Evolutionary conservation across 2,888 invertebrate species (phyloP), one percentile per base, ranked within the genome.

Genomic region (Coelogynopora nodosa): DNA sequence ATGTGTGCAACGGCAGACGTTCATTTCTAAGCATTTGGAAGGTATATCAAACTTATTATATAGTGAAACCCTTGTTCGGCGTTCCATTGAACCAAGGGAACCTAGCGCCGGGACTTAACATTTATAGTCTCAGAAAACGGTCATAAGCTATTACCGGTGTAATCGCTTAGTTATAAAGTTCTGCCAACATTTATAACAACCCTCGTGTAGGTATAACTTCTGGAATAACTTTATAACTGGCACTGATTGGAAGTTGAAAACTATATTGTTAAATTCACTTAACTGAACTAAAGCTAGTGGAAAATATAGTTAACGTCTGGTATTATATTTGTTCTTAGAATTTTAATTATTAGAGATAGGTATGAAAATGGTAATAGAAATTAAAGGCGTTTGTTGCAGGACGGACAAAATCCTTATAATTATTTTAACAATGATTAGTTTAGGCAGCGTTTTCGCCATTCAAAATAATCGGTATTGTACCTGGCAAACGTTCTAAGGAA

Each of bases 11-110:
- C 23, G 74, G 74, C 74, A 74, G 27, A 74, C 23, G 74, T 74
- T 74, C 74, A 74, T 74, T 74, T 74, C 74, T 74, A 74, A 23
- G 74, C 74, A 74, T 74, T 74, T 74, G 74, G 74, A 74, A 74
- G 74, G 74, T 74, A 74, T 74, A 74, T 74, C 74, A 74, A 74
- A 74, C 74, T n/a, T 74, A 74, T 74, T 74, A 74, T 23, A 74
- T 74, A 26, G 74, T 74, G 18, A 74, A 74, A 74, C 74, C 23
- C 23, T 74, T 74, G 74, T 74, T 26, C 23, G 74, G 74, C 18
- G 74, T 74, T 74, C 74, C 23, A 23, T 74, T 74, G 74, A 74
- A 10, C 5, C 74, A 74, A n/a, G 74, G 5, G 74, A n/a, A 74
- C 74, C 74, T 74, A 74, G 74, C 23, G 74, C 74, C 74, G 49